Evolutionary conservation across 1,140 invertebrate genomes (phyloP).

Genomic region (Musca domestica): DNA sequence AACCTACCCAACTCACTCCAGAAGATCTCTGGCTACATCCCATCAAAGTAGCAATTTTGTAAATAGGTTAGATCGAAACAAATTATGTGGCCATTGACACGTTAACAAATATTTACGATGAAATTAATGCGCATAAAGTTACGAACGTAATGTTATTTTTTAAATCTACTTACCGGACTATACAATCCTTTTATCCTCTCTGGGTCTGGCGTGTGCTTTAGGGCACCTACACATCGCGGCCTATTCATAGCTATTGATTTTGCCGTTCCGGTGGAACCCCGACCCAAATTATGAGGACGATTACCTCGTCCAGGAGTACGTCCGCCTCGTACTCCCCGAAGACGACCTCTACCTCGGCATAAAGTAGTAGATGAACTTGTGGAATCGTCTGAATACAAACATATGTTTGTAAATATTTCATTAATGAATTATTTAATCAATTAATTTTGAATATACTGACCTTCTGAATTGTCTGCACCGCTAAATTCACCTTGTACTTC

Average conservation of each 20-base stretch:
- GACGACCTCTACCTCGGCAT: constrained; percentile 15
- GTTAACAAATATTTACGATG: too few species aligned
- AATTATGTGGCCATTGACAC: too few species aligned
- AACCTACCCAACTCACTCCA: too few species aligned
- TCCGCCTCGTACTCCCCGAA: too few species aligned
- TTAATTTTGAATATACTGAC: constrained; percentile 28
- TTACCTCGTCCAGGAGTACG: constrained; percentile 34
- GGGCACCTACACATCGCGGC: constrained; percentile 45
- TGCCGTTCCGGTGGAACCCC: constrained; percentile 45
- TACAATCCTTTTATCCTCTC: constrained; percentile 46
- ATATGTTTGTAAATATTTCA: not conserved
- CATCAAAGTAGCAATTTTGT: too few species aligned
- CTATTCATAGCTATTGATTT: constrained; percentile 46
- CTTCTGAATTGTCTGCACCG: constrained; percentile 40
- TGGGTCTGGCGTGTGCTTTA: constrained; percentile 49
- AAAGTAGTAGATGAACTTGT: constrained; percentile 23
- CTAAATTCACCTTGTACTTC: constrained; percentile 34
- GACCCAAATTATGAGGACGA: constrained; percentile 42
- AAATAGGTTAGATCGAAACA: too few species aligned
- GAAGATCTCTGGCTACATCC: too few species aligned
- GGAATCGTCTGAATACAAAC: constrained; percentile 42
- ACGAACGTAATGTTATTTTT: too few species aligned
- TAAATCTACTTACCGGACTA: constrained; percentile 52
- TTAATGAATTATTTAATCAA: not conserved
- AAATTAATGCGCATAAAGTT: too few species aligned